phyloP scores from a whole-genome alignment of 2,888 invertebrate genomes.

The Chaetogeoica ovagalla region DNA sequence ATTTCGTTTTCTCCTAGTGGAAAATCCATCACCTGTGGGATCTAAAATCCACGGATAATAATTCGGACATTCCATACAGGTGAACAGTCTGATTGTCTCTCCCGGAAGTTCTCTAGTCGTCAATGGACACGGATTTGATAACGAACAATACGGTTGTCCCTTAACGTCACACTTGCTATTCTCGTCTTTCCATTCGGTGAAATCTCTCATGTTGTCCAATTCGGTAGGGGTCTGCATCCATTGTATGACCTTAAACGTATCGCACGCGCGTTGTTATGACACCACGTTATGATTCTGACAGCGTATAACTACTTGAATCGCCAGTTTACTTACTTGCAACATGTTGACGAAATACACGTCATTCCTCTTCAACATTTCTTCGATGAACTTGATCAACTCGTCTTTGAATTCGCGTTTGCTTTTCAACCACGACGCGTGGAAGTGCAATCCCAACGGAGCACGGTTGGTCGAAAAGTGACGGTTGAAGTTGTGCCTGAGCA shows the following conservation, averaged over 20 bases:
- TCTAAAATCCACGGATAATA: slow-evolving; percentile 94
- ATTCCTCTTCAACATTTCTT: slow-evolving; percentile 85
- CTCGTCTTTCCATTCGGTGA: slow-evolving; percentile 89
- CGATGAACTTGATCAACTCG: slow-evolving; percentile 88
- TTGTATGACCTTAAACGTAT: slow-evolving; percentile 74
- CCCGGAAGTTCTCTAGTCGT: slow-evolving; percentile 89
- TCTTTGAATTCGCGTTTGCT: slow-evolving; percentile 91
- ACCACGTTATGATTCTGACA: too few species aligned
- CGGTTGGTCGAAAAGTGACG: slow-evolving; percentile 91
- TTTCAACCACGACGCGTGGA: slow-evolving; percentile 94
- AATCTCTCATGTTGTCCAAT: slow-evolving; percentile 80
- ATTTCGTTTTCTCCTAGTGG: slow-evolving; percentile 57
- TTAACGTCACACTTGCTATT: slow-evolving; percentile 83
- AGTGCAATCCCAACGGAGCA: slow-evolving; percentile 87
- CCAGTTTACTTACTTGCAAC: slow-evolving; percentile 64
- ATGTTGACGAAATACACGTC: slow-evolving; percentile 93
- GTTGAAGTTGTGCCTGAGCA: slow-evolving; percentile 91
- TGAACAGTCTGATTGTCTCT: slow-evolving; percentile 87
- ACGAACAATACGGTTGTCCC: slow-evolving; percentile 88
- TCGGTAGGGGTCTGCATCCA: slow-evolving; percentile 97
- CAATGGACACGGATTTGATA: slow-evolving; percentile 87
- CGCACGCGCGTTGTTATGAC: too few species aligned
- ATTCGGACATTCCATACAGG: slow-evolving; percentile 94
- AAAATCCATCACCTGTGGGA: slow-evolving; percentile 92
- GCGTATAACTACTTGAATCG: too few species aligned